Percentiles rank a stretch among this genome's conserved stretches.
These are phyloP conservation scores for Dicranocentrus wangi DNA, from an alignment of 2,888 invertebrate genomes.

Conservation along the genomic window DNA sequence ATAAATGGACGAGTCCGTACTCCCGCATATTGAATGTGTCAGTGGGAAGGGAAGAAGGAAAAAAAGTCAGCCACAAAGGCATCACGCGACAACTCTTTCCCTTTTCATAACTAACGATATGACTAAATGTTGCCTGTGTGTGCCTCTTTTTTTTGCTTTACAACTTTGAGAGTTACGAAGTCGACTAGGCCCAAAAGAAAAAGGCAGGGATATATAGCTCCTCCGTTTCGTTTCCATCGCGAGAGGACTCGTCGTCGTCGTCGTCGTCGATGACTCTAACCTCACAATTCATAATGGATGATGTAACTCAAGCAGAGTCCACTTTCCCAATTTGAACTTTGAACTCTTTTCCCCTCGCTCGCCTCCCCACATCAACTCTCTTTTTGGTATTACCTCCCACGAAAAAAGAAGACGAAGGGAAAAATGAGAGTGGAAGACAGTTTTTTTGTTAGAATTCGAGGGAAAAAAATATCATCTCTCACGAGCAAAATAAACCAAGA, in stretches of 20 bases:
- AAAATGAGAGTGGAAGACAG: not conserved
- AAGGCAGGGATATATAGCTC: too few relatives aligned
- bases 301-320: constrained; percentile 26
- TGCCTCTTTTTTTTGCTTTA: too few relatives aligned
- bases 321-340: constrained; percentile 35
- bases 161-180: too few relatives aligned
- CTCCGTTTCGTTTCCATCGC: too few relatives aligned
- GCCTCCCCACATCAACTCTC: not conserved
- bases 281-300: constrained; percentile 30
- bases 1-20: constrained; percentile 16
- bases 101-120: constrained; percentile 3
- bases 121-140: too few relatives aligned
- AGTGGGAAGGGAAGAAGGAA: constrained; percentile 9
- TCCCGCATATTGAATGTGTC: constrained; percentile 31
- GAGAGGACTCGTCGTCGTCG: too few relatives aligned
- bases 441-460: too few relatives aligned
- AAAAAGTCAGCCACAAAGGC: constrained; percentile 17
- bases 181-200: too few relatives aligned
- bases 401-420: not conserved
- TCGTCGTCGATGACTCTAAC: too few relatives aligned
- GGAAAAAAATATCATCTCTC: not conserved
- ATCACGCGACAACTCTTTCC: constrained; percentile 9
- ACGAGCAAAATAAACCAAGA: not conserved
- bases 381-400: not conserved
- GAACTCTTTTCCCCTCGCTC: constrained; percentile 8